Evolutionary conservation across 2,888 invertebrate species (phyloP).

Genomic region (Stenurella melanura): DNA sequence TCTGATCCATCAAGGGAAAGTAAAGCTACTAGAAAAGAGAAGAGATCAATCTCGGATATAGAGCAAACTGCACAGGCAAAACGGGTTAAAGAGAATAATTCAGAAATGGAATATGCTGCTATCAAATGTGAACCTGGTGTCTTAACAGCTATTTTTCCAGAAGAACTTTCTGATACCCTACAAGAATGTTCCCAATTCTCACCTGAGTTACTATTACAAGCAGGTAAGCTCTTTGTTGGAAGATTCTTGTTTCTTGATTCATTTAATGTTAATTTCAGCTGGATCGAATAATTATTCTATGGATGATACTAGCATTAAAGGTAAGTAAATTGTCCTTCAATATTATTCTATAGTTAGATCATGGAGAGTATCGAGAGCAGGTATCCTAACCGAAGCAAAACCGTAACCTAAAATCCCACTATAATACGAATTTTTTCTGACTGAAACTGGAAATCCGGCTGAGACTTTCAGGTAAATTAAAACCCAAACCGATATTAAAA

Average conservation of each 20-base stretch:
- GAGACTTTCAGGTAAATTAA: too few species aligned
- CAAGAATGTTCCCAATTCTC: slow-evolving; percentile 42
- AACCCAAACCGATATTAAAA: too few species aligned
- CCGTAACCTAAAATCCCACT: too few species aligned
- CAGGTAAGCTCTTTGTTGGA: slow-evolving; percentile 34
- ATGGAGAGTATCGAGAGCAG: too few species aligned
- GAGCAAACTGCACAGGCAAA: slow-evolving; percentile 31
- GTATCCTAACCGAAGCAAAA: too few species aligned
- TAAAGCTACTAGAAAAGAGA: slow-evolving; percentile 29
- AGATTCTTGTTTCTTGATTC: background rate
- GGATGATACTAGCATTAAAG: slow-evolving; percentile 36
- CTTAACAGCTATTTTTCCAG: slow-evolving; percentile 42
- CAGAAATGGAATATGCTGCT: slow-evolving; percentile 35
- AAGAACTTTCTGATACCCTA: slow-evolving; percentile 45
- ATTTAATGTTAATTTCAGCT: slow-evolving; percentile 19
- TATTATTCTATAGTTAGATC: too few species aligned
- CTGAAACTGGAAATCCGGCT: too few species aligned
- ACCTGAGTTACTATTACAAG: slow-evolving; percentile 39
- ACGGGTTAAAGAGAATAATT: slow-evolving; percentile 19
- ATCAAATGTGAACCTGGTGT: slow-evolving; percentile 38
- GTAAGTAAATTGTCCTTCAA: slow-evolving; percentile 27
- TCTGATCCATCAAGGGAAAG: slow-evolving; percentile 9
- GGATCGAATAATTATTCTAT: slow-evolving; percentile 36
- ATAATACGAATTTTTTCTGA: too few species aligned
- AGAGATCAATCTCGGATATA: slow-evolving; percentile 29